Percentiles rank a stretch among this genome's conserved stretches.
These are phyloP conservation scores for Lottia scabra DNA, from an alignment of 2,888 invertebrate species.

Conservation along the genomic window DNA sequence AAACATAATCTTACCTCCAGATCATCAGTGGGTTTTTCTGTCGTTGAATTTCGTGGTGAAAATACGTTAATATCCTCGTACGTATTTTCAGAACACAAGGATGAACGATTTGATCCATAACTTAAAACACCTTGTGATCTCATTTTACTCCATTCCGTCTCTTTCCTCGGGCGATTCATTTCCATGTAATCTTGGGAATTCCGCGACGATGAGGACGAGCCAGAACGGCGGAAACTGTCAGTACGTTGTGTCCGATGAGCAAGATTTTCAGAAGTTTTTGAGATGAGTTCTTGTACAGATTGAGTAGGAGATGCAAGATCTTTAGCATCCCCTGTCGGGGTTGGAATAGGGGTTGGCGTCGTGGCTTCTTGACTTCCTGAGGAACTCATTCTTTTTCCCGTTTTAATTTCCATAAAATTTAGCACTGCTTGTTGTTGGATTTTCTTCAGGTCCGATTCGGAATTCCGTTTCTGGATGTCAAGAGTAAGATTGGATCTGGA, in stretches of 20 bases:
- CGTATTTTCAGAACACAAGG: conserved; percentile 34
- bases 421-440: conserved; percentile 86
- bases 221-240: conserved; percentile 52
- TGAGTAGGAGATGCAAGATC: conserved; percentile 25
- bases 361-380: conserved; percentile 10
- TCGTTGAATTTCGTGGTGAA: conserved; percentile 24
- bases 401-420: conserved; percentile 83
- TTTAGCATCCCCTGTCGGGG: conserved; percentile 19
- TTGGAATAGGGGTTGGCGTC: neutral
- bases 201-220: conserved; percentile 39
- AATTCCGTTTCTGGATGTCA: conserved; percentile 42
- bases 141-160: conserved; percentile 57
- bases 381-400: conserved; percentile 29
- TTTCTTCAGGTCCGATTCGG: conserved; percentile 80
- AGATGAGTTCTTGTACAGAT: conserved; percentile 34
- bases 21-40: conserved; percentile 21
- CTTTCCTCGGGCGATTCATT: conserved; percentile 44
- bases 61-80: conserved; percentile 40
- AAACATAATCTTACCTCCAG: conserved; percentile 2
- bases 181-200: conserved; percentile 52
- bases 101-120: conserved; percentile 36
- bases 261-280: conserved; percentile 33
- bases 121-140: conserved; percentile 41
- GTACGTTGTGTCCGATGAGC: conserved; percentile 45
- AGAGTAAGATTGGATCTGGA: neutral